These are phyloP conservation scores for Ectobius pallidus DNA, from an alignment of 2,888 invertebrate genomes.

Conservation along the genomic window DNA sequence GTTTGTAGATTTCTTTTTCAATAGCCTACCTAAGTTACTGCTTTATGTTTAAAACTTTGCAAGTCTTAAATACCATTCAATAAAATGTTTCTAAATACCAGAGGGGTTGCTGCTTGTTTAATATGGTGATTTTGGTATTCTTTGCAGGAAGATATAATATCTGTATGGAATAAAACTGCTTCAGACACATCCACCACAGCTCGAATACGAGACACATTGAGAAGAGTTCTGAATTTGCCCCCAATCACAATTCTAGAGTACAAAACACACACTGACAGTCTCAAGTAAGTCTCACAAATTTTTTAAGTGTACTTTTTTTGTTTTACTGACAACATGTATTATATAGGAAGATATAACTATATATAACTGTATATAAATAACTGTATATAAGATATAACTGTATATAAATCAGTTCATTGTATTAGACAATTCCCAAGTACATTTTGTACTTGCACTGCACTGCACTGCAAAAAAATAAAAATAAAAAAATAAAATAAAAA, in stretches of 20 bases:
- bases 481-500: too few species aligned
- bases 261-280: conserved; percentile 81
- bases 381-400: not conserved
- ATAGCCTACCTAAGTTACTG: too few species aligned
- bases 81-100: too few species aligned
- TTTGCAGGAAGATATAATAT: conserved; percentile 88
- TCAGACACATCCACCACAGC: conserved; percentile 86
- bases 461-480: not conserved
- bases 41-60: too few species aligned
- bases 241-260: conserved; percentile 94
- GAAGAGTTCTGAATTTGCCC: conserved; percentile 94
- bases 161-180: conserved; percentile 96
- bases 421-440: not conserved
- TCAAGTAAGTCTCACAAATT: conserved; percentile 69
- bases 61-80: too few species aligned
- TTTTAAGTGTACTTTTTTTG: too few species aligned
- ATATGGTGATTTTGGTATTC: too few species aligned
- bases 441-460: not conserved
- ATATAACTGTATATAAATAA: not conserved
- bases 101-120: too few species aligned
- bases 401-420: not conserved
- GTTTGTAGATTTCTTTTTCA: too few species aligned
- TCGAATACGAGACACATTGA: conserved; percentile 92
- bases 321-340: too few species aligned
- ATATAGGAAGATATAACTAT: not conserved